Evolutionary conservation across 2,888 invertebrate species (phyloP), one percentile per base, ranked within the genome.

Genomic region (Ditylenchus weischeri): DNA sequence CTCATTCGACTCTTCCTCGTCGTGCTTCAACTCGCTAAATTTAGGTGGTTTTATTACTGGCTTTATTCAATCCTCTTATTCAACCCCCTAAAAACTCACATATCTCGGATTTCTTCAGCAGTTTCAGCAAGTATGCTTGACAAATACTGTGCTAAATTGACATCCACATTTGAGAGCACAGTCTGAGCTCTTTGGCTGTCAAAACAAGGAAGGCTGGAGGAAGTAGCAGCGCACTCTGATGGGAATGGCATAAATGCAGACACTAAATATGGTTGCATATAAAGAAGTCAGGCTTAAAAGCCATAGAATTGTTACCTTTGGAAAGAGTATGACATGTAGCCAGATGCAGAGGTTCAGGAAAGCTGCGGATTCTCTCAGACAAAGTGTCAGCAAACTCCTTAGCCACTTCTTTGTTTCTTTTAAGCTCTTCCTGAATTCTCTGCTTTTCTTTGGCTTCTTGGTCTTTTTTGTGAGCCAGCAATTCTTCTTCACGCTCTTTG

Each of bases 281-380:
- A 15, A 43, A 43, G 6, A 43, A 43, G 8, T 13, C 43, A 43
- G 43, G 43, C 3, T 29, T 4, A 29, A 6, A 10, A 43, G 43
- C 43, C 13, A 10, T 43, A 15, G 2, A 43, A 43, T 43, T 38
- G 5, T 61, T 49, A 79, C 78, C 72, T 59, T 78, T 79, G 11
- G 75, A 75, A 29, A 77, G 49, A 36, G 75, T 77, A 70, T 79
- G 79, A 11, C 77, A 76, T 15, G 70, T 73, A 13, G 75, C 75
- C 58, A 79, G 70, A 57, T 76, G 73, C 4, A 79, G 29, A 6
- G 79, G 79, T 19, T 79, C 72, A 8, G 71, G 68, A 50, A 79
- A 54, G 23, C 50, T 58, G 36, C 64, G 57, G 48, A 68, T 19
- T 65, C 50, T 7, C n/a, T 71, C 58, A 21, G 62, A 48, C 13